Evolutionary conservation across 2,888 invertebrate species (phyloP).

Genomic region (Lochmaea capreae): DNA sequence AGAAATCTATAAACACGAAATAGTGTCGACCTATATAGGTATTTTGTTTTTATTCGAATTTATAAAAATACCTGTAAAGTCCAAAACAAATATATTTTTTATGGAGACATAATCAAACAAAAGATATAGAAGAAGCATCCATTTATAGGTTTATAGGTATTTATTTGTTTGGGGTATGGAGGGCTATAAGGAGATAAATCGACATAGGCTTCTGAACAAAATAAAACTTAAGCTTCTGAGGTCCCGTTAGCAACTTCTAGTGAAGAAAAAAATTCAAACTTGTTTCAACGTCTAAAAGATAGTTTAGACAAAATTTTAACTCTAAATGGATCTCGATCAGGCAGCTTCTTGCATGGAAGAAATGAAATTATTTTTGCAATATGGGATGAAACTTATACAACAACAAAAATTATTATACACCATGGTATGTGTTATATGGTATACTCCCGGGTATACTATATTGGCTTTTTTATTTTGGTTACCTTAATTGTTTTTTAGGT

Average conservation of each 20-base stretch:
- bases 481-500: conserved; percentile 4
- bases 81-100: too few species aligned
- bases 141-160: background rate
- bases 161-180: too few species aligned
- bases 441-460: background rate
- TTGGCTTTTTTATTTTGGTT: conserved; percentile 1
- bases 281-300: background rate
- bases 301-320: conserved; percentile 2
- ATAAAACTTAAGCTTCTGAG: background rate
- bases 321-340: background rate
- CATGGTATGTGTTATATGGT: background rate
- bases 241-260: background rate
- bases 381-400: too few species aligned
- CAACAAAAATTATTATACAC: too few species aligned
- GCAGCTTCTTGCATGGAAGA: background rate
- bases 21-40: too few species aligned
- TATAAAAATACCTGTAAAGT: too few species aligned
- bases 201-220: background rate
- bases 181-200: too few species aligned
- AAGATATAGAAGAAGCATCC: background rate
- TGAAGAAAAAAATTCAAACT: background rate
- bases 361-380: background rate
- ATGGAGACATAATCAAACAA: too few species aligned
- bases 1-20: too few species aligned
- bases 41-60: too few species aligned